phyloP scores from a whole-genome alignment of 2,888 invertebrate species.

The Branchinecta sandiegonensis region DNA sequence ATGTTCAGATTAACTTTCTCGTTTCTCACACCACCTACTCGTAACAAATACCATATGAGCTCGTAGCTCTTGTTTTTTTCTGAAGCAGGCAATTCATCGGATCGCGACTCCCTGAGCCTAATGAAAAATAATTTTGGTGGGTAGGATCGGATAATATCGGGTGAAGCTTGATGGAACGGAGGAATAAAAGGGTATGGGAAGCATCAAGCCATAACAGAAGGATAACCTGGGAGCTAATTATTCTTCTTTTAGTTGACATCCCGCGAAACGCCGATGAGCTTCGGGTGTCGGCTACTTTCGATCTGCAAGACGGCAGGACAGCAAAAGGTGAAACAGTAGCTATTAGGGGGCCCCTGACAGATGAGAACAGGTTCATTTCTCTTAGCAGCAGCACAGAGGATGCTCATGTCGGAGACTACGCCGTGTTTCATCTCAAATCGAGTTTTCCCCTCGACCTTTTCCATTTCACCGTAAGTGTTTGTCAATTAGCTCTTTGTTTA shows the following conservation, averaged over 20 bases:
- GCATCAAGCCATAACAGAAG: no score
- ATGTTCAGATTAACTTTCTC: no score
- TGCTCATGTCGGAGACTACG: slow-evolving; percentile 39
- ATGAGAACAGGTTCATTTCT: slow-evolving; percentile 35
- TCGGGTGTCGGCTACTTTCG: slow-evolving; percentile 27
- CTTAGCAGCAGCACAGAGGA: slow-evolving; percentile 37
- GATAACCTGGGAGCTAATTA: background rate
- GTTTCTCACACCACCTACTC: no score
- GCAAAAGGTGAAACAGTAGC: slow-evolving; percentile 28
- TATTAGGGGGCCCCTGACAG: slow-evolving; percentile 31
- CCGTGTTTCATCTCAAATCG: slow-evolving; percentile 40
- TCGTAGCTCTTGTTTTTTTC: no score
- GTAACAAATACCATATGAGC: no score
- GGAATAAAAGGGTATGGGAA: no score
- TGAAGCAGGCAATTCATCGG: no score
- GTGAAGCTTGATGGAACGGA: no score
- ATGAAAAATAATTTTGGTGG: no score
- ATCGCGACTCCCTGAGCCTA: no score
- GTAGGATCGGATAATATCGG: no score
- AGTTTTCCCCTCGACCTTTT: slow-evolving; percentile 39
- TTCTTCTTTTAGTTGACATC: slow-evolving; percentile 15
- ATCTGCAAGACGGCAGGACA: slow-evolving; percentile 27
- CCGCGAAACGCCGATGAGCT: slow-evolving; percentile 22
- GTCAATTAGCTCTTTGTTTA: background rate
- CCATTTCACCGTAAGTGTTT: slow-evolving; percentile 37